A percentile compares a stretch with the other conserved stretches of the same genome.
Evolutionary conservation across 1,140 invertebrate genomes (phyloP).

Genomic region (Drosophila athabasca): DNA sequence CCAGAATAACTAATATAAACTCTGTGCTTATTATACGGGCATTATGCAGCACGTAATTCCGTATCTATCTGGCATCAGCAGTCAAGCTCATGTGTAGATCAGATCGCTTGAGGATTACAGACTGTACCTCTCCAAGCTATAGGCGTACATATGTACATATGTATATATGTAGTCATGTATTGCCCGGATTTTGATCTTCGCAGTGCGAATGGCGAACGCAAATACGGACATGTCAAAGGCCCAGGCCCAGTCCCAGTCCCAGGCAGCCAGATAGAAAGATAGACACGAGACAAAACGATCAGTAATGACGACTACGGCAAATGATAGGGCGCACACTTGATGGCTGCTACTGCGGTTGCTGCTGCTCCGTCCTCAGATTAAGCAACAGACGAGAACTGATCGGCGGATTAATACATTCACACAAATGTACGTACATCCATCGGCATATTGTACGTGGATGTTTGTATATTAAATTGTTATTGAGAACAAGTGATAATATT

Average conservation of each 20-base stretch:
- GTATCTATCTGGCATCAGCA: slow-evolving; percentile 54
- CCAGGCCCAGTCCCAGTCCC: slow-evolving; percentile 31
- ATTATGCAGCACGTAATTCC: slow-evolving; percentile 16
- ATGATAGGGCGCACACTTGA: slow-evolving; percentile 47
- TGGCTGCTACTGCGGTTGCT: slow-evolving; percentile 11
- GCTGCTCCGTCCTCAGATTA: slow-evolving; percentile 53
- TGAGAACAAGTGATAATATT: slow-evolving; percentile 84
- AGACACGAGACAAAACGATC: slow-evolving; percentile 49
- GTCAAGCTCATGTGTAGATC: slow-evolving; percentile 44
- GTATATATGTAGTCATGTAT: slow-evolving; percentile 6
- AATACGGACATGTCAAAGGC: slow-evolving; percentile 68
- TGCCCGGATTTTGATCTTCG: slow-evolving; percentile 75
- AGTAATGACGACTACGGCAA: slow-evolving; percentile 51
- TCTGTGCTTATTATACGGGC: slow-evolving; percentile 10
- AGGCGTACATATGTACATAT: slow-evolving; percentile 3
- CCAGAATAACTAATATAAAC: slow-evolving; percentile 7
- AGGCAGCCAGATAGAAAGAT: slow-evolving; percentile 56
- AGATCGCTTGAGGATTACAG: slow-evolving; percentile 31
- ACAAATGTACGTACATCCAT: slow-evolving; percentile 18
- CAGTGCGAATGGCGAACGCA: slow-evolving; percentile 40
- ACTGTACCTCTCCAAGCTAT: slow-evolving; percentile 39
- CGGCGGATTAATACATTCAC: slow-evolving; percentile 46
- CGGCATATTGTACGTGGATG: background rate
- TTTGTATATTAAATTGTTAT: slow-evolving; percentile 75
- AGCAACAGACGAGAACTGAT: slow-evolving; percentile 62